Evolutionary conservation across 2,888 invertebrate species (phyloP).

Genomic region (Agonopterix arenella): DNA sequence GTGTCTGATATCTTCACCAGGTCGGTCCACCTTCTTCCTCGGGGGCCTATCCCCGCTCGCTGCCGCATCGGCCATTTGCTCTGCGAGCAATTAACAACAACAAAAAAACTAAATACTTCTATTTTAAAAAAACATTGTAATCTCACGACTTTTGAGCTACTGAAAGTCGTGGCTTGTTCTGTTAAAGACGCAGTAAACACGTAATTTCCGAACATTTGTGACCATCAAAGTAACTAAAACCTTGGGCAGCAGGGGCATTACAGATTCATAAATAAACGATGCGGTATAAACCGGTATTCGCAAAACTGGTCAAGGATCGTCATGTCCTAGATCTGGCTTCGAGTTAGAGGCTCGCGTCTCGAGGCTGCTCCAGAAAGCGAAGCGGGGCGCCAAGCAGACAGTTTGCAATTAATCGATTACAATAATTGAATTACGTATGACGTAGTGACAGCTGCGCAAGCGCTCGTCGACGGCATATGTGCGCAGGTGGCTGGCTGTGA

Average conservation of each 20-base stretch:
- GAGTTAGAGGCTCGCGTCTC: slow-evolving; percentile 6
- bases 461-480: slow-evolving; percentile 38
- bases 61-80: neutral
- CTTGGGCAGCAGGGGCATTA: slow-evolving; percentile 27
- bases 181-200: too few relatives aligned
- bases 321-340: slow-evolving; percentile 7
- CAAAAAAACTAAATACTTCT: neutral
- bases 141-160: neutral
- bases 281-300: slow-evolving; percentile 23
- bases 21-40: too few relatives aligned
- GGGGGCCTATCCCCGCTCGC: neutral
- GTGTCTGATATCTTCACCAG: too few relatives aligned
- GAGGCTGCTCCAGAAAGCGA: slow-evolving; percentile 36
- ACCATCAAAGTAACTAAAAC: slow-evolving; percentile 25
- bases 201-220: slow-evolving; percentile 13
- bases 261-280: slow-evolving; percentile 29
- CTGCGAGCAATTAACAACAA: neutral
- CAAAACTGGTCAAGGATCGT: slow-evolving; percentile 33
- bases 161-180: too few relatives aligned
- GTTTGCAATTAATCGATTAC: slow-evolving; percentile 64
- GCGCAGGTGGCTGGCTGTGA: slow-evolving; percentile 51
- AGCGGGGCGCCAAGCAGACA: slow-evolving; percentile 44
- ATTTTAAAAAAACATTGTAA: neutral
- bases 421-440: slow-evolving; percentile 60
- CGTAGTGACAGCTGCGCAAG: slow-evolving; percentile 66